These are phyloP conservation scores for Aptenodytes forsteri DNA, from an alignment of 2,113 vertebrate species.

Conservation along the genomic window DNA sequence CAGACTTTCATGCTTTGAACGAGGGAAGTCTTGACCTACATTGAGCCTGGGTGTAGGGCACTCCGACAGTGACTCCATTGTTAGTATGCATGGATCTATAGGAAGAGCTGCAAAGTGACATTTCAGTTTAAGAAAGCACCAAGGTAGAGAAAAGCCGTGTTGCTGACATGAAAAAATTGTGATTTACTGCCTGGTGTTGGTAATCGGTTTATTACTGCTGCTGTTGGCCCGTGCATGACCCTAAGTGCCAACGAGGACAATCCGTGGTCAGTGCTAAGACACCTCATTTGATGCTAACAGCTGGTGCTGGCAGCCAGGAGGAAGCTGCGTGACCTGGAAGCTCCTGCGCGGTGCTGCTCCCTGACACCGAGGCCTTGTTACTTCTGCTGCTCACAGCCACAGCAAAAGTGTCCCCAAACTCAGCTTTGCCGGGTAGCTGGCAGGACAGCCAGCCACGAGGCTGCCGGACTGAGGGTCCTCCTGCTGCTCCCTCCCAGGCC, in stretches of 20 bases:
- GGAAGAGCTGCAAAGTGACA: background rate
- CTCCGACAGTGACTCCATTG: background rate
- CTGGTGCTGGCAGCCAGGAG: background rate
- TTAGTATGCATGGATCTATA: background rate
- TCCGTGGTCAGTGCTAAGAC: background rate
- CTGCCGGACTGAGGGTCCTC: rapidly evolving
- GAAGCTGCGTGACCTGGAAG: background rate
- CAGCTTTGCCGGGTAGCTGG: background rate
- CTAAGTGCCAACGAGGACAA: background rate
- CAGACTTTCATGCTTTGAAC: background rate
- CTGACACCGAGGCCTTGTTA: background rate
- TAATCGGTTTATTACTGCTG: background rate
- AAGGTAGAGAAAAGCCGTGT: background rate
- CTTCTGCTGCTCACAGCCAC: background rate
- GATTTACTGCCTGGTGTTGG: background rate
- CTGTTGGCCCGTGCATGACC: background rate
- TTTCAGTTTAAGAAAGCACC: background rate
- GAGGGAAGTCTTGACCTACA: rapidly evolving
- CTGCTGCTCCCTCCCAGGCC: background rate
- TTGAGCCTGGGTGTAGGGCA: background rate
- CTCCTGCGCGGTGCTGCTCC: background rate
- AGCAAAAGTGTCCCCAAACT: background rate
- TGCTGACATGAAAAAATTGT: background rate
- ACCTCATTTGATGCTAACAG: background rate
- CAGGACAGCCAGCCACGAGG: background rate